These are phyloP conservation scores for Sarcophaga peregrina DNA, from an alignment of 1,140 invertebrate genomes.

Conservation along the genomic window DNA sequence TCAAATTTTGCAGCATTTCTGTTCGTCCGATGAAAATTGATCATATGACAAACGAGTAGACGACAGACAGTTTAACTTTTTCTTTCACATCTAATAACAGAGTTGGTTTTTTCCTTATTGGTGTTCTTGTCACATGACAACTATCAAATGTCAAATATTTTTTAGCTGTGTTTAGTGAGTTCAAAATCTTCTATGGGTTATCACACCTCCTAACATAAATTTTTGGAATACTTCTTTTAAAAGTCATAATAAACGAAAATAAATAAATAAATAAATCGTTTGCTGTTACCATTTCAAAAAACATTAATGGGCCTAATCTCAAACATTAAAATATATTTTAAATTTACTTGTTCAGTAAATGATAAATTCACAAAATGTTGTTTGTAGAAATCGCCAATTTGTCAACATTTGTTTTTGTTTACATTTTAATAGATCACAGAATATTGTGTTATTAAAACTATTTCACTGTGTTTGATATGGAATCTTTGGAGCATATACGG, in stretches of 20 bases:
- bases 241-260: no score
- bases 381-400: background rate
- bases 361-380: no score
- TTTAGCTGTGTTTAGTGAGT: background rate
- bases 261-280: no score
- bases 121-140: conserved; percentile 17
- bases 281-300: no score
- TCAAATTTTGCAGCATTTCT: conserved; percentile 61
- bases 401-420: background rate
- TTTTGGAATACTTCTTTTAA: no score
- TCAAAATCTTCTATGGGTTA: no score
- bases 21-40: conserved; percentile 56
- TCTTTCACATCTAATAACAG: conserved; percentile 33
- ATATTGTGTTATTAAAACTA: no score
- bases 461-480: background rate
- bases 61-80: conserved; percentile 26
- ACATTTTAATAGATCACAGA: background rate
- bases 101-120: background rate
- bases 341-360: no score
- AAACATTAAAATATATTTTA: no score
- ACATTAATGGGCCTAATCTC: no score
- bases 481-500: background rate
- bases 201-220: no score
- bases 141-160: background rate
- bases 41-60: conserved; percentile 63